Evolutionary conservation across 1,140 invertebrate genomes (phyloP).

Genomic region (Eciton burchellii): DNA sequence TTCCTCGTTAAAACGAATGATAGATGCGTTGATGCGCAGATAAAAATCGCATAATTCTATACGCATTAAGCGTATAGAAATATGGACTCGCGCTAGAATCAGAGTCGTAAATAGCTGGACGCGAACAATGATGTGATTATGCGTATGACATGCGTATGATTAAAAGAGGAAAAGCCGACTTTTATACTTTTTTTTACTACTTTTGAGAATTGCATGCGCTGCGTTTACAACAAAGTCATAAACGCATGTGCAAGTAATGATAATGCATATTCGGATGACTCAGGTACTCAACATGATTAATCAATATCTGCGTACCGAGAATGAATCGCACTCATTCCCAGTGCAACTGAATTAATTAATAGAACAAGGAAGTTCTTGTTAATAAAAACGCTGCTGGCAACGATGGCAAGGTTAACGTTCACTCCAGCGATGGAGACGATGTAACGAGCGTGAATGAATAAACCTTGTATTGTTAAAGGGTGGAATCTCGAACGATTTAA

Average conservation of each 20-base stretch:
- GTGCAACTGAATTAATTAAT: conserved; percentile 39
- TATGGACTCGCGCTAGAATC: neutral
- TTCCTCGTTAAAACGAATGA: neutral
- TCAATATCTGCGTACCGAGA: conserved; percentile 1
- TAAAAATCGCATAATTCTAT: too few relatives aligned
- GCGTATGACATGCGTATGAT: neutral
- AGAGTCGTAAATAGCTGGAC: neutral
- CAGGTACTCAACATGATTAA: conserved; percentile 26
- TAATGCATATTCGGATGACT: neutral
- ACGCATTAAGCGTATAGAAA: conserved; percentile 9
- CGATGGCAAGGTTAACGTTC: neutral
- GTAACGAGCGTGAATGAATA: neutral
- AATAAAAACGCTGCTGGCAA: conserved; percentile 10
- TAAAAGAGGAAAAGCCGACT: neutral
- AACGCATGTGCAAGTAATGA: neutral
- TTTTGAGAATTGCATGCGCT: neutral
- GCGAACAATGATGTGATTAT: neutral
- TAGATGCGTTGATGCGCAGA: neutral
- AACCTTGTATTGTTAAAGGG: neutral
- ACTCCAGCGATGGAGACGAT: neutral
- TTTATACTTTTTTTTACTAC: too few relatives aligned
- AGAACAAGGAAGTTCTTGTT: neutral
- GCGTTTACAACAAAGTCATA: neutral
- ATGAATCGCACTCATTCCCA: conserved; percentile 16
- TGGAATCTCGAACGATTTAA: neutral